These are phyloP conservation scores for Penelope pileata DNA, from an alignment of 2,113 vertebrate species.

Conservation along the genomic window DNA sequence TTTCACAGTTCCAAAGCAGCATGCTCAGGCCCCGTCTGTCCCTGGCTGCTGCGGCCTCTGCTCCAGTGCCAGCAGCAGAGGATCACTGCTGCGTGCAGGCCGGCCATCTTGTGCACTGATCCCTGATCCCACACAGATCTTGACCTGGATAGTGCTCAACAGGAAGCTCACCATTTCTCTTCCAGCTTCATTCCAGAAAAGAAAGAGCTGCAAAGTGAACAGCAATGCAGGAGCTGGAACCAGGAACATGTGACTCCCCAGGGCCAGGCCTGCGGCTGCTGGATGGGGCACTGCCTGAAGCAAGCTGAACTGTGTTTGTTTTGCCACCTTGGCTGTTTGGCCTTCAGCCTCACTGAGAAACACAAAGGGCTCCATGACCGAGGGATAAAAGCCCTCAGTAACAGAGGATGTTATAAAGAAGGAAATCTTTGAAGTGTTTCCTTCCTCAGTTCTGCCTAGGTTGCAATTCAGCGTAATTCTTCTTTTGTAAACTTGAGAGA, in stretches of 20 bases:
- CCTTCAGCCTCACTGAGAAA: neutral
- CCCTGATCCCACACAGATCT: neutral
- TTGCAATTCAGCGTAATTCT: conserved; percentile 15
- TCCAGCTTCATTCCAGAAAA: neutral
- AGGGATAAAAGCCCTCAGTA: neutral
- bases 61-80: neutral
- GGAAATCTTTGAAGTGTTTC: conserved; percentile 61
- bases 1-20: neutral
- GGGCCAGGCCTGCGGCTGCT: neutral
- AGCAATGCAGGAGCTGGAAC: neutral
- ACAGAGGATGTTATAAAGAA: neutral
- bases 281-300: neutral
- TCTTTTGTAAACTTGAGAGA: conserved; percentile 9
- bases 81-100: neutral
- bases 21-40: neutral
- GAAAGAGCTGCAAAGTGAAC: neutral
- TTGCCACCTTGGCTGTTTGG: neutral
- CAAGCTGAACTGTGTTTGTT: neutral
- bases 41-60: neutral
- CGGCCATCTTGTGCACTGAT: neutral
- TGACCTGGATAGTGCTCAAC: neutral
- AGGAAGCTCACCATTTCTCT: neutral
- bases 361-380: neutral
- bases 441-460: conserved; percentile 50
- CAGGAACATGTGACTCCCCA: neutral